phyloP scores from a whole-genome alignment of 2,113 vertebrate genomes.

The Rattus norvegicus region DNA sequence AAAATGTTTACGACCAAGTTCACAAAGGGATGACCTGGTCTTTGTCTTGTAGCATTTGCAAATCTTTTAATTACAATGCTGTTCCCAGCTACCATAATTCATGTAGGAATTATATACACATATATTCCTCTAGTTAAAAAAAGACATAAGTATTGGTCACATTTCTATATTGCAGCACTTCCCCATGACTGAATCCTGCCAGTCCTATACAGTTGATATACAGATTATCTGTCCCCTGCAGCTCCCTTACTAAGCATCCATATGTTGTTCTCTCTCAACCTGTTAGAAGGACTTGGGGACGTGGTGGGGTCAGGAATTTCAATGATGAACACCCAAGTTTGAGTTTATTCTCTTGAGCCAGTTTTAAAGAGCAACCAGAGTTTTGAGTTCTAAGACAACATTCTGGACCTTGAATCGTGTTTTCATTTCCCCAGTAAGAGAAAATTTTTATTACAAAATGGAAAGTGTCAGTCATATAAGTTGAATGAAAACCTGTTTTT shows the following conservation, averaged over 20 bases:
- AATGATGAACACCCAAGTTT: background rate
- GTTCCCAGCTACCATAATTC: constrained; percentile 7
- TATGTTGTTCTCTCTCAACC: background rate
- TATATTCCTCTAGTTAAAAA: background rate
- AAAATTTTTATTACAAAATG: constrained; percentile 41
- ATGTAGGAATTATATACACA: background rate
- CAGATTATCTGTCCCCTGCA: background rate
- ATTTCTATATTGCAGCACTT: background rate
- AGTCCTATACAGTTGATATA: background rate
- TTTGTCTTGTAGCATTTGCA: background rate
- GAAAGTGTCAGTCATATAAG: background rate
- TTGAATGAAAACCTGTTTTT: background rate
- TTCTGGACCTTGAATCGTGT: constrained; percentile 16
- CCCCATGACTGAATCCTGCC: background rate
- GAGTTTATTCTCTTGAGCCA: background rate
- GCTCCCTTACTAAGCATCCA: background rate
- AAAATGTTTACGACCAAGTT: background rate
- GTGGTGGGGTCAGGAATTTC: background rate
- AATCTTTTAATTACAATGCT: background rate
- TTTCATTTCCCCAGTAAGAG: background rate
- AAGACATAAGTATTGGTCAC: background rate
- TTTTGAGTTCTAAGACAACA: background rate
- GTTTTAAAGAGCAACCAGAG: background rate
- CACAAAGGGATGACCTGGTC: background rate
- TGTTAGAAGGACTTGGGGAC: background rate